A percentile compares a stretch with the other conserved stretches of the same genome.
Evolutionary conservation across 2,113 vertebrate genomes (phyloP).

Genomic region (Heterochromis multidens): DNA sequence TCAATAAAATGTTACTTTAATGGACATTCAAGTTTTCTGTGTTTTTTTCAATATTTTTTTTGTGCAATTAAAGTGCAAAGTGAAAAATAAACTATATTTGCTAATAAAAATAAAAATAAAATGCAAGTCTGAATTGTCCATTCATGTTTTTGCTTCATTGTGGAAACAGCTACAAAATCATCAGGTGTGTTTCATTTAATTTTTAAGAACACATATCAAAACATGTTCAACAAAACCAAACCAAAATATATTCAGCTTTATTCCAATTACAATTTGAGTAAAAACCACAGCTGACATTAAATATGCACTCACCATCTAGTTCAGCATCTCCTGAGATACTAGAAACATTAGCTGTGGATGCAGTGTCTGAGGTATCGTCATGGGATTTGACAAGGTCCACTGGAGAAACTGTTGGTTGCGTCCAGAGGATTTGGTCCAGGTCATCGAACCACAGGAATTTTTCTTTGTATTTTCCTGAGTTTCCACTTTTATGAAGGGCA

Average conservation of each 20-base stretch:
- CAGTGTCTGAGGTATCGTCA: background rate
- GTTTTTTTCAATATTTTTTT: background rate
- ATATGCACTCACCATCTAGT: background rate
- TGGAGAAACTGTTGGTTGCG: no score
- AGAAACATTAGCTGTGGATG: background rate
- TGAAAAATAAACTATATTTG: background rate
- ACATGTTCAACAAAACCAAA: no score
- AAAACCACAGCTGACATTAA: background rate
- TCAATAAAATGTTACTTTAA: background rate
- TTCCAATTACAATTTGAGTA: background rate
- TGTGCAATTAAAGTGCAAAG: background rate
- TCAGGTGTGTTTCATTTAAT: background rate
- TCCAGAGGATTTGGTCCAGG: background rate
- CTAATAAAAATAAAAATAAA: background rate
- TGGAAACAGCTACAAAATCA: background rate
- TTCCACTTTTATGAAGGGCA: no score
- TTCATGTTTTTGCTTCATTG: background rate
- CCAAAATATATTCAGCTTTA: no score
- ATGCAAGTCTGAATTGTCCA: background rate
- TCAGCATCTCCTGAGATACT: background rate
- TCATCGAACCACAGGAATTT: no score
- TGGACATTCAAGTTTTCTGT: background rate
- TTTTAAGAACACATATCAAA: background rate
- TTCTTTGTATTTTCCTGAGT: no score
- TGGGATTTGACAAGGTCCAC: no score